Base-by-base conservation (phyloP, 1,140 invertebrate species). In the Pogonognathellus flavescens region DNA sequence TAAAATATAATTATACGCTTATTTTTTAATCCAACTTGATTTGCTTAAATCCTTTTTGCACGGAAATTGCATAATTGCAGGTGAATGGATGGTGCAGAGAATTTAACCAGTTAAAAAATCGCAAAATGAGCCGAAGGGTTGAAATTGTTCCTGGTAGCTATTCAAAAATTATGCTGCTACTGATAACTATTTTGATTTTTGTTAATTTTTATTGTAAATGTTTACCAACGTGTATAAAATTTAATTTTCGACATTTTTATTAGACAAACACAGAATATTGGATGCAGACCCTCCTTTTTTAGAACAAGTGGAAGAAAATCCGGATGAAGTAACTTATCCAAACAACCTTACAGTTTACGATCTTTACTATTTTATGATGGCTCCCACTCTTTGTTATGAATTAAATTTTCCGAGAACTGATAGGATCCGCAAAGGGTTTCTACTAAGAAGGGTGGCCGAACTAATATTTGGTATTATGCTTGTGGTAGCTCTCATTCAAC, bases 331-430 rank as follows among this genome's bases (percentile, higher is more conserved):
- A 18, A 93, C 95, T 90, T 99, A 99, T 92, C 98, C 97, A 5
- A 94, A 98, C 89, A 99, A 99, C 92, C 91, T 99, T 84, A 95
- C 93, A 89, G 91, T 98, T 9, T 93, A 92, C 90, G 97, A 99
- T 93, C 91, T 99, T 72, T 94, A 95, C 90, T 99, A 99, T 92
- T 99, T 97, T 90, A 93, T 99, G 88, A 92, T 95, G 87, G 97
- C 97, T 72, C 98, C 98, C 49, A 99, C 98, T 10, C 92, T 99
- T 62, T 99, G 98, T 91, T 99, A 99, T 92, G 98, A 99, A 91
- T 92, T 99, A 83, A 99, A 99, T 91, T 99, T 99, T 91, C 98
- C 98, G 6, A 93, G 96, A 88, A 97, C 97, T 6, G 91, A 93
- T 86, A 91, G 95, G 89, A 95, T 95, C 86, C 92, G 95, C 82